A percentile compares a stretch with the other conserved stretches of the same genome.
phyloP scores from a whole-genome alignment of 2,888 invertebrate species.

The Embidobia sp. region DNA sequence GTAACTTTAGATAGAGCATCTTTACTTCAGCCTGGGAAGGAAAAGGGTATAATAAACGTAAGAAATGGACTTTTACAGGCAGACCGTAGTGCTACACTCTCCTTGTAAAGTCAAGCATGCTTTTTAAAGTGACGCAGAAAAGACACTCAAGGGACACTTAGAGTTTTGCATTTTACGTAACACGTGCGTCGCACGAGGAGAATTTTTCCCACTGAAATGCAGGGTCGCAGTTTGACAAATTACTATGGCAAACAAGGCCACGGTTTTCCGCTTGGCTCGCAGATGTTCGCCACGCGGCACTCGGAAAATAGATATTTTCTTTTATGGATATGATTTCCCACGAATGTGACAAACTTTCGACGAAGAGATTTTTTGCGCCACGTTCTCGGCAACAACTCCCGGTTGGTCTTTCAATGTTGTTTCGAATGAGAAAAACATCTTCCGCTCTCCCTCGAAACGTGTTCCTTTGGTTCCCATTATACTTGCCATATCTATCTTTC shows the following conservation, averaged over 20 bases:
- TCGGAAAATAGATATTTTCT: constrained; percentile 46
- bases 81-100: too few species aligned
- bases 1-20: too few species aligned
- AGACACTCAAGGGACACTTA: constrained; percentile 34
- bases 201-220: constrained; percentile 22
- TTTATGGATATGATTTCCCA: constrained; percentile 54
- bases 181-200: too few species aligned
- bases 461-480: too few species aligned
- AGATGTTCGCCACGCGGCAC: constrained; percentile 54
- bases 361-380: constrained; percentile 24
- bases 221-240: constrained; percentile 46
- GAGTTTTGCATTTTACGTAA: constrained; percentile 54
- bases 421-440: too few species aligned
- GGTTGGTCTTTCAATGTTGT: too few species aligned
- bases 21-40: neutral
- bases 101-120: neutral
- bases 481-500: too few species aligned
- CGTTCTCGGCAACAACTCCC: too few species aligned
- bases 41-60: constrained; percentile 7
- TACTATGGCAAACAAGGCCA: constrained; percentile 37
- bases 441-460: too few species aligned
- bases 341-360: constrained; percentile 47
- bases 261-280: constrained; percentile 23
- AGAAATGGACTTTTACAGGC: constrained; percentile 19
- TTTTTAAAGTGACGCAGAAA: constrained; percentile 9